phyloP scores from a whole-genome alignment of 2,888 invertebrate genomes.

The Pristionchus maxplancki region DNA sequence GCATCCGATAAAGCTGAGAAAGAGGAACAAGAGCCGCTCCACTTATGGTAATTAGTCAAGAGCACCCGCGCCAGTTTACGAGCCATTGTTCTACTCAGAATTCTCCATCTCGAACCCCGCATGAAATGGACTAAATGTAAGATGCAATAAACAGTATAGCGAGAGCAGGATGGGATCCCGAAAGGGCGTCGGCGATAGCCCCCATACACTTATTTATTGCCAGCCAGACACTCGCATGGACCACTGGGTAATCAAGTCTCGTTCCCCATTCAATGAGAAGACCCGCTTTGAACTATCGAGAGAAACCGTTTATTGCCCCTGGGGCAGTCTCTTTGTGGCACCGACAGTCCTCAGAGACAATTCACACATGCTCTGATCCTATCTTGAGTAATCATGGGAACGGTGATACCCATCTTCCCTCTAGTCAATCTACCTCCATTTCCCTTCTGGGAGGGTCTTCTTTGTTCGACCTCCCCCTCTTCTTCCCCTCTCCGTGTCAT shows the following conservation, averaged over 20 bases:
- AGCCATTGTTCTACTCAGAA: not conserved
- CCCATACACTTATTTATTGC: constrained; percentile 20
- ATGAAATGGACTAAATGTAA: not conserved
- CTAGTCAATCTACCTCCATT: not conserved
- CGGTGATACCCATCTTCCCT: not conserved
- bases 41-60: constrained; percentile 39
- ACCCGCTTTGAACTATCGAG: constrained; percentile 28
- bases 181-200: constrained; percentile 5
- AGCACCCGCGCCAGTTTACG: constrained; percentile 13
- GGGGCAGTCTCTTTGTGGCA: not conserved
- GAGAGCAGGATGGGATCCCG: not conserved
- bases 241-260: constrained; percentile 33
- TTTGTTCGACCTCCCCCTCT: constrained; percentile 5
- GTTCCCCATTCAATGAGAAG: constrained; percentile 24
- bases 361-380: not conserved
- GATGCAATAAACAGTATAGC: not conserved
- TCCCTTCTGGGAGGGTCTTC: not conserved
- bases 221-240: constrained; percentile 4
- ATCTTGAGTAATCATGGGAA: constrained; percentile 16
- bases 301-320: constrained; percentile 29
- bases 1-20: constrained; percentile 24
- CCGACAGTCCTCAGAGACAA: not conserved
- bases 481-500: not conserved
- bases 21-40: constrained; percentile 32
- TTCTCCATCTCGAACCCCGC: not conserved